A percentile compares a stretch with the other conserved stretches of the same genome.
phyloP scores from a whole-genome alignment of 2,113 vertebrate genomes.

The Pardalotus punctatus region DNA sequence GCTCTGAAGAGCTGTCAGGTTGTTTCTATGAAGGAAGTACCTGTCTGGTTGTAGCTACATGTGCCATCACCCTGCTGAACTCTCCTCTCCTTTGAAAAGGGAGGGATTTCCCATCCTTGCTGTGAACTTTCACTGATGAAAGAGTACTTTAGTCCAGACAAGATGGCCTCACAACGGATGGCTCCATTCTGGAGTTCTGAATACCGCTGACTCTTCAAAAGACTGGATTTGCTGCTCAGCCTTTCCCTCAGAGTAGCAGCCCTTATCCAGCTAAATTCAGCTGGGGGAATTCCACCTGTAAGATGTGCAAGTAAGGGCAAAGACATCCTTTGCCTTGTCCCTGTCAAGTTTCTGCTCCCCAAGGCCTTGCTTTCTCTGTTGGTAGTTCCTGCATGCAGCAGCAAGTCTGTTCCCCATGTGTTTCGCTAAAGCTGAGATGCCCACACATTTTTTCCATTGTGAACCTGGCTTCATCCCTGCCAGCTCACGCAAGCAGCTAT shows the following conservation, averaged over 20 bases:
- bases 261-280: constrained; percentile 46
- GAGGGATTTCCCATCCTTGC: not conserved
- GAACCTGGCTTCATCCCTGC: constrained; percentile 48
- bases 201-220: not conserved
- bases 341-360: constrained; percentile 59
- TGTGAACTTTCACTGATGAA: not conserved
- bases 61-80: not conserved
- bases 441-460: constrained; percentile 58
- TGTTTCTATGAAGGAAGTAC: not conserved
- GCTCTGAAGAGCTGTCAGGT: not conserved
- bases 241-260: not conserved
- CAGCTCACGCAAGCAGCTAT: constrained; percentile 51
- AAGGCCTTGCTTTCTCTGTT: constrained; percentile 59
- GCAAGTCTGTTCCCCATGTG: constrained; percentile 27
- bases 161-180: not conserved
- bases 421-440: not conserved
- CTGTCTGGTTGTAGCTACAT: not conserved
- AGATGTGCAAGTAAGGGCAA: constrained; percentile 51
- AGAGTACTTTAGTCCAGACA: not conserved
- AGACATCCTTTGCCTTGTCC: constrained; percentile 42
- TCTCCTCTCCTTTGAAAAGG: not conserved
- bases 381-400: constrained; percentile 47
- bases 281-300: constrained; percentile 63
- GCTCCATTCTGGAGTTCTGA: not conserved
- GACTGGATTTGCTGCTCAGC: not conserved